These are phyloP conservation scores for Drosophila murphyi DNA, from an alignment of 1,140 invertebrate species.

Conservation along the genomic window DNA sequence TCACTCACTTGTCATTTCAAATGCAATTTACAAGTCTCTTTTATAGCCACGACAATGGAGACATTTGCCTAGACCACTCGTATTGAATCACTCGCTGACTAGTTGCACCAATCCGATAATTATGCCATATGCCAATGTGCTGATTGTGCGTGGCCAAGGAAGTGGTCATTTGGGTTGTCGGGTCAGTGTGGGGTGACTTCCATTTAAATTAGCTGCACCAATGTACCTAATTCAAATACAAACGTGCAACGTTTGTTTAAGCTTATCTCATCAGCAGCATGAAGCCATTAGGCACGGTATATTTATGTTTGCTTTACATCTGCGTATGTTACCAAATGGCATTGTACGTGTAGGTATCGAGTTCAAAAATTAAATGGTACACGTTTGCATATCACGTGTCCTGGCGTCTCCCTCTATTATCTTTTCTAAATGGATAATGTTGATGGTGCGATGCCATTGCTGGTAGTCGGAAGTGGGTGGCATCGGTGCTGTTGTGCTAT, in stretches of 20 bases:
- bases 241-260: conserved; percentile 48
- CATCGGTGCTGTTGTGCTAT: not conserved
- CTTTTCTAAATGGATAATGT: conserved; percentile 72
- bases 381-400: conserved; percentile 75
- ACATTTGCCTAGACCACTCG: conserved; percentile 57
- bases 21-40: conserved; percentile 77
- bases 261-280: conserved; percentile 60
- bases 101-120: conserved; percentile 70
- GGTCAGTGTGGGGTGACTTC: conserved; percentile 14
- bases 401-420: conserved; percentile 52
- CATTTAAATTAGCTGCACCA: conserved; percentile 59
- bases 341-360: conserved; percentile 28
- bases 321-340: not conserved
- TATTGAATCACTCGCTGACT: not conserved
- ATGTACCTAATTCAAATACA: conserved; percentile 43
- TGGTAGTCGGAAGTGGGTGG: not conserved
- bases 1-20: conserved; percentile 66
- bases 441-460: conserved; percentile 5
- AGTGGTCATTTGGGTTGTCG: not conserved
- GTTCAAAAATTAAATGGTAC: conserved; percentile 76
- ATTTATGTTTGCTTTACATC: conserved; percentile 11
- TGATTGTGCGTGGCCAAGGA: conserved; percentile 25
- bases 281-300: conserved; percentile 48
- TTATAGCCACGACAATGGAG: conserved; percentile 74
- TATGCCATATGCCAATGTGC: conserved; percentile 67